These are phyloP conservation scores for Cryptomyrus ogoouensis DNA, from an alignment of 2,113 vertebrate species.

Conservation along the genomic window DNA sequence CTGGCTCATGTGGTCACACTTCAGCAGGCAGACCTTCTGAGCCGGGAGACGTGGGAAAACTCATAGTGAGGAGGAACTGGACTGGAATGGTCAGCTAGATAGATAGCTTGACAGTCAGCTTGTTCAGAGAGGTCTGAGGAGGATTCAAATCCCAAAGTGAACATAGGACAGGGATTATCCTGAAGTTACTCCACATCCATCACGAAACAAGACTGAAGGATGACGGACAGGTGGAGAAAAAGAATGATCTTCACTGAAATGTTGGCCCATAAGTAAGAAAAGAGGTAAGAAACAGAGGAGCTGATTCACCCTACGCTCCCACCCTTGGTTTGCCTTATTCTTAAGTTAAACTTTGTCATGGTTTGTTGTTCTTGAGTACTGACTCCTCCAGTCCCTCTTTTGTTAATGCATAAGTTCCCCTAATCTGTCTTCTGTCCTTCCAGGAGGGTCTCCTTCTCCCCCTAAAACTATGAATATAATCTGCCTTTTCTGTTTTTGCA, in stretches of 20 bases:
- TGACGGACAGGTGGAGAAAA: not conserved
- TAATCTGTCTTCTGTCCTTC: not conserved
- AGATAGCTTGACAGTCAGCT: not conserved
- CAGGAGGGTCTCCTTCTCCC: not conserved
- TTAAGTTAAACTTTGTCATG: not conserved
- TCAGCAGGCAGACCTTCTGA: slow-evolving; percentile 46
- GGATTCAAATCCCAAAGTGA: not conserved
- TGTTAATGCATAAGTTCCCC: not conserved
- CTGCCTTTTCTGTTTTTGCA: not conserved
- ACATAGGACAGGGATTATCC: not conserved
- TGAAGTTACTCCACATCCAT: not conserved
- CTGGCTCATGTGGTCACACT: slow-evolving; percentile 65
- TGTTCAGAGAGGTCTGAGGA: not conserved
- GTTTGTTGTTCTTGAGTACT: not conserved
- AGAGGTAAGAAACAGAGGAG: not conserved
- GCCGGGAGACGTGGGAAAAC: slow-evolving; percentile 38
- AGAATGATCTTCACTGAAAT: not conserved
- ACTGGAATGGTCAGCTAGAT: not conserved
- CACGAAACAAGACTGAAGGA: not conserved
- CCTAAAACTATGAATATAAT: not conserved
- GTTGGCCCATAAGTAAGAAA: not conserved
- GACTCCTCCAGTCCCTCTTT: not conserved
- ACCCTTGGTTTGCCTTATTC: not conserved
- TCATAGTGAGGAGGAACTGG: slow-evolving; percentile 37
- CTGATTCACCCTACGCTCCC: not conserved